phyloP scores from a whole-genome alignment of 2,888 invertebrate species.

The Heliconius aoede region DNA sequence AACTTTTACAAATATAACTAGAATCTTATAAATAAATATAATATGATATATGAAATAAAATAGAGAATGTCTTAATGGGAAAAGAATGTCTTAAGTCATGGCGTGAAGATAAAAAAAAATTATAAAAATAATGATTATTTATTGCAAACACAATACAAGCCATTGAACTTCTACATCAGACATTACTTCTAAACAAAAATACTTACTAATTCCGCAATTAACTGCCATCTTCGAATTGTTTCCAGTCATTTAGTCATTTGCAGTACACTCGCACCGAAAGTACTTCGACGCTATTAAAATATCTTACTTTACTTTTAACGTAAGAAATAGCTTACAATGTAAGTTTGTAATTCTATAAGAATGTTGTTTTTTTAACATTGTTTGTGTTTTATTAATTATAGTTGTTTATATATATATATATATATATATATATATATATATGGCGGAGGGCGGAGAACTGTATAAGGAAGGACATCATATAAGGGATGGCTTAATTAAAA shows the following conservation, averaged over 20 bases:
- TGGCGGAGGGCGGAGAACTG: too few relatives aligned
- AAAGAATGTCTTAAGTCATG: too few relatives aligned
- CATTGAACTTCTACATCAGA: slow-evolving; percentile 47
- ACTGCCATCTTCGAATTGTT: slow-evolving; percentile 55
- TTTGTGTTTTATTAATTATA: background rate
- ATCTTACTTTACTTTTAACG: background rate
- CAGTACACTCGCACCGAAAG: slow-evolving; percentile 50
- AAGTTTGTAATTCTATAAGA: slow-evolving; percentile 28
- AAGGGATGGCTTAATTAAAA: too few relatives aligned
- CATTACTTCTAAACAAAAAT: slow-evolving; percentile 45
- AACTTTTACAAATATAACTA: too few relatives aligned
- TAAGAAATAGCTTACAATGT: slow-evolving; percentile 29
- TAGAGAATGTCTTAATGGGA: too few relatives aligned
- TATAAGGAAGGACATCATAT: too few relatives aligned
- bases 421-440: too few relatives aligned
- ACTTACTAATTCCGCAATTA: slow-evolving; percentile 52
- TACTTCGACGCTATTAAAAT: slow-evolving; percentile 39
- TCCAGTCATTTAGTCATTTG: slow-evolving; percentile 57
- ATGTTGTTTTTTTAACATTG: slow-evolving; percentile 29
- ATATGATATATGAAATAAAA: too few relatives aligned
- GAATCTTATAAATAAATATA: too few relatives aligned
- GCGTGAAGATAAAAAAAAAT: too few relatives aligned
- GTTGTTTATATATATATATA: background rate
- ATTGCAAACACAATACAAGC: slow-evolving; percentile 33
- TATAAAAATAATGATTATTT: too few relatives aligned